Percentiles rank a stretch among this genome's conserved stretches.
Conservation (phyloP, 37 sponge, comb jelly and placozoan species). For the Hexactinellida sp. region DNA sequence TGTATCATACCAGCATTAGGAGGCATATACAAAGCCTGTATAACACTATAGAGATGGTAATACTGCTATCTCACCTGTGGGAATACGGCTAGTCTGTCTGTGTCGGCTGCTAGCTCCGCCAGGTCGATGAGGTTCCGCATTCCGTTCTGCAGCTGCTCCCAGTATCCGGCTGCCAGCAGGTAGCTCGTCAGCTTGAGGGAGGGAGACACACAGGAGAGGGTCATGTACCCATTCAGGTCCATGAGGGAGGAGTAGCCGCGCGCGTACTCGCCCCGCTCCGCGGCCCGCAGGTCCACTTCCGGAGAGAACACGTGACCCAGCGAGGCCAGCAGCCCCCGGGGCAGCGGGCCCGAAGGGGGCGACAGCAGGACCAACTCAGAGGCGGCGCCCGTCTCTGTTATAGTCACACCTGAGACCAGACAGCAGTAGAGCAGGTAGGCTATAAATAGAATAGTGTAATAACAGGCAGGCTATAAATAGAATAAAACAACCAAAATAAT, state of each 20-base stretch:
- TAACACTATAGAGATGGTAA: neutral
- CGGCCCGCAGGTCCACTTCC: neutral
- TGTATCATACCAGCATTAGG: too few relatives aligned
- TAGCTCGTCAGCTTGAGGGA: neutral
- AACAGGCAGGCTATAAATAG: too few relatives aligned
- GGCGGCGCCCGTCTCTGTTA: neutral
- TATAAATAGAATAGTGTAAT: neutral
- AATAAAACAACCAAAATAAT: neutral
- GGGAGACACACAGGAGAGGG: neutral
- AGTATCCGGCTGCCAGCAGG: neutral
- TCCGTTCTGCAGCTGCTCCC: neutral
- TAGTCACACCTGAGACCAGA: neutral
- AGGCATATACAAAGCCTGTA: neutral
- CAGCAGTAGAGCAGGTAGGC: neutral
- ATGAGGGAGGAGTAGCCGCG: neutral
- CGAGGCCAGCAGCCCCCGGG: neutral
- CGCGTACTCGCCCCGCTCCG: neutral
- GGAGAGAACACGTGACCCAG: neutral
- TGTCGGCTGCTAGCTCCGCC: neutral
- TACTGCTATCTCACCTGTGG: neutral
- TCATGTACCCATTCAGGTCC: neutral
- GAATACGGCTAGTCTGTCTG: neutral
- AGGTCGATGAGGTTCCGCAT: neutral
- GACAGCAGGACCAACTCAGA: neutral
- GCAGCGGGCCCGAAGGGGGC: neutral